A percentile compares a stretch with the other conserved stretches of the same genome.
phyloP scores from a whole-genome alignment of 2,113 vertebrate species.

The Hippocampus barbouri region DNA sequence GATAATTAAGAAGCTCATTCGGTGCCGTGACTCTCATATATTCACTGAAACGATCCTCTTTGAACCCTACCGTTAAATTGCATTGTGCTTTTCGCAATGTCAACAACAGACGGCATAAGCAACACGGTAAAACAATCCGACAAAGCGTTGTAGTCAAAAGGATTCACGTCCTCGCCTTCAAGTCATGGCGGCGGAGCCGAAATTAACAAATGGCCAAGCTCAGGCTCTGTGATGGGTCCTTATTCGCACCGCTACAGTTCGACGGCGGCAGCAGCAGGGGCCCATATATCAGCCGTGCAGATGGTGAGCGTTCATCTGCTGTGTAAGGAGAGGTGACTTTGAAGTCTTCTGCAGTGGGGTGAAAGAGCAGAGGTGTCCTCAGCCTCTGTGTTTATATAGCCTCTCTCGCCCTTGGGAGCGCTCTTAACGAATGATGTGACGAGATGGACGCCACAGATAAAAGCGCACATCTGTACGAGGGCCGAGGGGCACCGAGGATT shows the following conservation, averaged over 20 bases:
- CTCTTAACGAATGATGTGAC: conserved; percentile 70
- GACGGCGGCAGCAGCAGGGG: conserved; percentile 53
- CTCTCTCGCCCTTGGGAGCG: conserved; percentile 60
- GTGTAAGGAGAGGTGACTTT: conserved; percentile 64
- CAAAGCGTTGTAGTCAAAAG: conserved; percentile 68
- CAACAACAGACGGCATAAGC: conserved; percentile 68
- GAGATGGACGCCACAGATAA: conserved; percentile 54
- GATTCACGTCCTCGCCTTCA: conserved; percentile 65
- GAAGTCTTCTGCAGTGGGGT: conserved; percentile 69
- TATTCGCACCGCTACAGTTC: conserved; percentile 46
- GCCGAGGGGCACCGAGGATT: conserved; percentile 44
- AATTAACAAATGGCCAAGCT: conserved; percentile 64
- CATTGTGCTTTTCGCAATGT: conserved; percentile 70
- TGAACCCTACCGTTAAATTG: conserved; percentile 62
- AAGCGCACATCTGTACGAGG: conserved; percentile 47
- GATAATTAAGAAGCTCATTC: conserved; percentile 36
- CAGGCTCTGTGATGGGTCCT: conserved; percentile 52
- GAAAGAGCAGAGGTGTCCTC: conserved; percentile 69
- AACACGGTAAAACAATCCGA: conserved; percentile 54
- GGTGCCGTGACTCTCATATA: conserved; percentile 33
- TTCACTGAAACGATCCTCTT: conserved; percentile 62
- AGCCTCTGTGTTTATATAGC: conserved; percentile 72
- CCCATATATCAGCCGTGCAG: conserved; percentile 65
- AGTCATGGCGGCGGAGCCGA: conserved; percentile 57
- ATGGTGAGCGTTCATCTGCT: conserved; percentile 66